Percentiles rank a stretch among this genome's conserved stretches.
Conservation (phyloP, 1,140 invertebrate species). For the Bathynomus jamesi region DNA sequence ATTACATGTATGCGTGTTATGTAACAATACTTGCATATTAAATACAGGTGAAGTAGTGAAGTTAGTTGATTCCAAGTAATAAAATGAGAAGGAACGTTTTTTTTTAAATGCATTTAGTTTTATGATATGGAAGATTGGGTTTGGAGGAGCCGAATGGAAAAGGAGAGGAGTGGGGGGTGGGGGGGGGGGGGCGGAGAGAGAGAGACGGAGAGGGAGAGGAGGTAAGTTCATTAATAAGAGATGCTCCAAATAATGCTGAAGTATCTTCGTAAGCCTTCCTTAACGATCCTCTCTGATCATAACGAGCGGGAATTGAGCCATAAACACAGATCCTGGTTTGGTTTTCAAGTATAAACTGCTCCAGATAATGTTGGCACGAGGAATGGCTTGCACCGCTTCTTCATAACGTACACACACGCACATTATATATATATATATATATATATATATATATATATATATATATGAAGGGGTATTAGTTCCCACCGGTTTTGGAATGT, state of each 20-base stretch:
- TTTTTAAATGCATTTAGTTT: too few species aligned
- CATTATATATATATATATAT: slow-evolving; percentile 6
- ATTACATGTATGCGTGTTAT: too few species aligned
- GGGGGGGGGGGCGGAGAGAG: neutral
- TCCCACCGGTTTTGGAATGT: too few species aligned
- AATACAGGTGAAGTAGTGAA: too few species aligned
- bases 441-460: slow-evolving; percentile 6
- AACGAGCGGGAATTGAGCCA: neutral
- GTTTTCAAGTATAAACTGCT: neutral
- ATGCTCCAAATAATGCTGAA: neutral
- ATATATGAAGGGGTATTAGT: too few species aligned
- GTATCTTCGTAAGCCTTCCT: neutral
- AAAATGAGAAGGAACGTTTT: too few species aligned
- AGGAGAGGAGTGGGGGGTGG: neutral
- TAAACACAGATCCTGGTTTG: neutral
- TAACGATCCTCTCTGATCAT: neutral
- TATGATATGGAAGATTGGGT: too few species aligned
- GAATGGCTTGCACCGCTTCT: neutral
- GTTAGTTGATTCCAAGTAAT: too few species aligned
- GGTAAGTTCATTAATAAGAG: slow-evolving; percentile 1
- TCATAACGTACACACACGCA: neutral
- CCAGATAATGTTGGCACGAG: neutral
- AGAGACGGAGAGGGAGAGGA: neutral
- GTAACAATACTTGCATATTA: too few species aligned
- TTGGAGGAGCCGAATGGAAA: neutral